Evolutionary conservation across 2,888 invertebrate species (phyloP), one percentile per base, ranked within the genome.

Genomic region (Julus scandinavius): DNA sequence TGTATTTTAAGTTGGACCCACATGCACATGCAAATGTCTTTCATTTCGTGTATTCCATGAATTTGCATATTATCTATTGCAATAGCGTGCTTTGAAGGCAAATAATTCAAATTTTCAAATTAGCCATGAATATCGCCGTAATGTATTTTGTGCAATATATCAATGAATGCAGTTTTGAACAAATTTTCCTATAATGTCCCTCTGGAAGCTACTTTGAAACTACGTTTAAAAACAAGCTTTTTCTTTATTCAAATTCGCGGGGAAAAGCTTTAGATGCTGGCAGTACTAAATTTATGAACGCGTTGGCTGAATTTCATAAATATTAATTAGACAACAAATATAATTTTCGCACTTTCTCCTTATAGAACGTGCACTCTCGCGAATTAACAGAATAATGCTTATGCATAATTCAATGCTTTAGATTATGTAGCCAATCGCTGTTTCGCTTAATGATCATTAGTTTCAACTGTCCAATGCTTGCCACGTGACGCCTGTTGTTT

Each of bases 341-440:
- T 29, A 80, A 80, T 80, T 80, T 38, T 80, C 80, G 11, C 80
- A 80, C 5, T 80, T 80, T 38, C 2, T 54, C 4, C 17, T 54
- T 15, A 15, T 38, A 38, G 29, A 15, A 38, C 3, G 11, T 80
- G 38, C 80, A 80, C 80, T 15, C 38, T 13, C 15, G 13, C 38
- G 80, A 80, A 80, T 80, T 80, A 80, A 38, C 80, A 13, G 29
- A 11, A 2, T 80, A 40, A 80, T 38, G 80, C 29, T 11, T 29
- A 38, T 80, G 80, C 80, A 9, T 40, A 80, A 80, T 80, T 80
- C 13, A 80, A 80, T 80, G 38, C 13, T 38, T 29, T 80, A 80
- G 38, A 80, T 80, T 80, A 80, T 80, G 38, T 80, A 80, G 80
- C 38, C 80, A 80, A 80, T 80, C 38, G 80, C 5, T 80, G 80